phyloP scores from a whole-genome alignment of 2,797 vertebrate genomes.

The Limosa lapponica region DNA sequence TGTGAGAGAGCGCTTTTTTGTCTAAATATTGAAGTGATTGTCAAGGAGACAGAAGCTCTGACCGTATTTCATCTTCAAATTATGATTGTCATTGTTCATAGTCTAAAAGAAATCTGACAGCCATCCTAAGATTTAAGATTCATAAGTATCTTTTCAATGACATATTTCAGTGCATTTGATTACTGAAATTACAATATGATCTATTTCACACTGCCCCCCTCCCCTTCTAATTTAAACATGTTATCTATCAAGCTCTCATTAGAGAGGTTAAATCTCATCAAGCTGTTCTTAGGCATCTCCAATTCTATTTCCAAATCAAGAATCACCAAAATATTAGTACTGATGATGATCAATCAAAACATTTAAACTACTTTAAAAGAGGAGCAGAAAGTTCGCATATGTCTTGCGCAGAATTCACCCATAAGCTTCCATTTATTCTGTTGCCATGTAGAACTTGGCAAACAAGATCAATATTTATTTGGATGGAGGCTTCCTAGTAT shows the following conservation, averaged over 20 bases:
- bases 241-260: conserved; percentile 35
- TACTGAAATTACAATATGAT: conserved; percentile 48
- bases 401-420: background rate
- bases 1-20: background rate
- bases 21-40: conserved; percentile 64
- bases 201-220: background rate
- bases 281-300: background rate
- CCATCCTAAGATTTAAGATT: conserved; percentile 54
- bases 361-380: background rate
- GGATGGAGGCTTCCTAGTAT: background rate
- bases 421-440: background rate
- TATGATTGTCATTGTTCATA: conserved; percentile 56
- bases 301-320: conserved; percentile 5
- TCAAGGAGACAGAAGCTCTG: conserved; percentile 60
- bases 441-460: background rate
- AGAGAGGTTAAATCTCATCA: conserved; percentile 14
- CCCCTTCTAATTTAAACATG: conserved; percentile 16
- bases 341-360: background rate
- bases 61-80: conserved; percentile 47
- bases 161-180: conserved; percentile 53
- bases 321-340: background rate
- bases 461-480: background rate
- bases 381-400: background rate
- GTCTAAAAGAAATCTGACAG: conserved; percentile 67
- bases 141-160: conserved; percentile 47